Evolutionary conservation across 2,113 vertebrate species (phyloP).

Genomic region (Etheostoma spectabile): DNA sequence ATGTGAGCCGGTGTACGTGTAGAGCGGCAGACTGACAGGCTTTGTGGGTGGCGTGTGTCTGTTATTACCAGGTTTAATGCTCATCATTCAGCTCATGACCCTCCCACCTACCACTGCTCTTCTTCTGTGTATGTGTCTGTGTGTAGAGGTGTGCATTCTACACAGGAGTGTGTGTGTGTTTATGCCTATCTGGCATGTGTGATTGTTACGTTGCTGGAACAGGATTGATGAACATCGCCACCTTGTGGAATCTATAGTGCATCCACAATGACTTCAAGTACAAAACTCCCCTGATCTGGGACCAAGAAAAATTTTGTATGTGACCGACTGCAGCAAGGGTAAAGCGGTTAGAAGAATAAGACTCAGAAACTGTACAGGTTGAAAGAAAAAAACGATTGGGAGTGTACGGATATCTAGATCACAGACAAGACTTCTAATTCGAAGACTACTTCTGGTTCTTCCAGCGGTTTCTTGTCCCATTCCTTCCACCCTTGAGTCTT

Average conservation of each 20-base stretch:
- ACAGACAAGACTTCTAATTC: not conserved
- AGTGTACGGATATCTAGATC: slow-evolving; percentile 31
- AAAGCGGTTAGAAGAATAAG: not conserved
- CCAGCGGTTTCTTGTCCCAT: slow-evolving; percentile 58
- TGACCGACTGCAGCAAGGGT: slow-evolving; percentile 3
- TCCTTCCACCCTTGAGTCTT: slow-evolving; percentile 74
- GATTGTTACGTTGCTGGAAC: slow-evolving; percentile 39
- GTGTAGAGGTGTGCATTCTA: slow-evolving; percentile 17
- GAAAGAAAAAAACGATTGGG: slow-evolving; percentile 11
- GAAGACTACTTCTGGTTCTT: slow-evolving; percentile 20
- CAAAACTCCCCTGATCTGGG: slow-evolving; percentile 69
- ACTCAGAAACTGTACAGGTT: slow-evolving; percentile 17
- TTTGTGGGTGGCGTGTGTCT: slow-evolving; percentile 7
- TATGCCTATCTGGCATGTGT: slow-evolving; percentile 27
- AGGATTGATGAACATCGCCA: slow-evolving; percentile 49
- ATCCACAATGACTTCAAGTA: slow-evolving; percentile 33
- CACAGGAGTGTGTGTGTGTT: slow-evolving; percentile 23
- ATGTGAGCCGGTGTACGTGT: slow-evolving; percentile 98
- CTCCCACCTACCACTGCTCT: slow-evolving; percentile 29
- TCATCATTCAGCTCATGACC: slow-evolving; percentile 18
- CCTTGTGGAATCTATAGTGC: slow-evolving; percentile 55
- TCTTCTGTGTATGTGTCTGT: slow-evolving; percentile 32
- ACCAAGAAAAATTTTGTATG: slow-evolving; percentile 70
- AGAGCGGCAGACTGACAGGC: slow-evolving; percentile 55
- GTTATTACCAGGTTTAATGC: not conserved